Percentiles rank a stretch among this genome's conserved stretches.
Conservation (phyloP, 2,888 invertebrate species). For the Caenorhabditis japonica region DNA sequence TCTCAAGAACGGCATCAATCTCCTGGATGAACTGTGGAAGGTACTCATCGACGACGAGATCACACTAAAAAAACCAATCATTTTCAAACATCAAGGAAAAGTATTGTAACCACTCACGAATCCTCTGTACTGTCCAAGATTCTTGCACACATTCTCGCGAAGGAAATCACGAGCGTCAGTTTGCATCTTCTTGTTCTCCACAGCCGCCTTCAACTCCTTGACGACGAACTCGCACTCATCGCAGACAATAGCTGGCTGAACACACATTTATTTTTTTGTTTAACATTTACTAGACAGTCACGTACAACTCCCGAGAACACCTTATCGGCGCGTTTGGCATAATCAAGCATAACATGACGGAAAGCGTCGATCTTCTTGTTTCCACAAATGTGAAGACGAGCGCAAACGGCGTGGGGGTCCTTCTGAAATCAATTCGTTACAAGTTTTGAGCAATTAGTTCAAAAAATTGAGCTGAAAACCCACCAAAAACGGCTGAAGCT, state of each 20-base stretch:
- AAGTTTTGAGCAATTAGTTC: background rate
- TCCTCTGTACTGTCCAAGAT: constrained; percentile 70
- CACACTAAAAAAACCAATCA: constrained; percentile 61
- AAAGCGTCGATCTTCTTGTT: constrained; percentile 70
- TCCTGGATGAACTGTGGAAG: constrained; percentile 75
- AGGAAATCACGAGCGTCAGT: constrained; percentile 61
- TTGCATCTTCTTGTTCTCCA: constrained; percentile 69
- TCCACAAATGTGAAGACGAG: constrained; percentile 69
- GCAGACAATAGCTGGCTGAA: constrained; percentile 70
- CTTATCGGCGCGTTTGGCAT: constrained; percentile 59
- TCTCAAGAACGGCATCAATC: constrained; percentile 67
- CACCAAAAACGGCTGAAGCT: constrained; percentile 73
- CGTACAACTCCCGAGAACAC: constrained; percentile 7
- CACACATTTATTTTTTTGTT: background rate
- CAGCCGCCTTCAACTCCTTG: constrained; percentile 67
- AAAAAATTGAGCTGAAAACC: too few relatives aligned
- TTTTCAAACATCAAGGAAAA: background rate
- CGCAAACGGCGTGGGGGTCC: constrained; percentile 69
- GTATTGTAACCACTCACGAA: constrained; percentile 62
- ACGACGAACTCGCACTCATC: constrained; percentile 76
- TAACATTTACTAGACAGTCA: background rate
- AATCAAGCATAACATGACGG: constrained; percentile 69
- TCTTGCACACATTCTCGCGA: constrained; percentile 68
- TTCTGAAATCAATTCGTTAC: constrained; percentile 49
- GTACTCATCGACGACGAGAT: constrained; percentile 72